Evolutionary conservation across 2,113 vertebrate genomes (phyloP).

Genomic region (Aegithalos caudatus): DNA sequence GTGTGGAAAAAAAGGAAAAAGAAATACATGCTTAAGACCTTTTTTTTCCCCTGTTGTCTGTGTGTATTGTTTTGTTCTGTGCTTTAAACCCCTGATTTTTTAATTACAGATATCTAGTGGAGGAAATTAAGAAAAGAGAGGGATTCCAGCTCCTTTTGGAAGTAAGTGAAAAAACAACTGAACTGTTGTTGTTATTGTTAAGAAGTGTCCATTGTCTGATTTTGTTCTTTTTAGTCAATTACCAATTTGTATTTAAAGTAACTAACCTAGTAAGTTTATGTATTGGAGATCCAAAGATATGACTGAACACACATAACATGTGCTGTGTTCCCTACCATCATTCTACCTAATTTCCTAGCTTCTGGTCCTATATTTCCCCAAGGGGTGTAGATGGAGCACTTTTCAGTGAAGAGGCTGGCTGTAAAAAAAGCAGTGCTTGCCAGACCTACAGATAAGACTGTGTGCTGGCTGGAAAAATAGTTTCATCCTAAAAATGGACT

Average conservation of each 20-base stretch:
- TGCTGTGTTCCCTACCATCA: not conserved
- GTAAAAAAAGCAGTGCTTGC: not conserved
- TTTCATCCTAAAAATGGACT: not conserved
- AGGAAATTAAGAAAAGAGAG: slow-evolving; percentile 80
- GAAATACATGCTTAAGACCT: not conserved
- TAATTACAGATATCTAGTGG: slow-evolving; percentile 75
- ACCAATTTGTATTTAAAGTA: not conserved
- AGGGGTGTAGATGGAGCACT: not conserved
- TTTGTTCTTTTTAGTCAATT: not conserved
- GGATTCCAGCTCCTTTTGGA: slow-evolving; percentile 80
- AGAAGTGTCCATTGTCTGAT: not conserved
- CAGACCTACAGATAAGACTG: not conserved
- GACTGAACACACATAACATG: not conserved
- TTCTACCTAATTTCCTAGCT: not conserved
- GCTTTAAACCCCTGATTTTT: slow-evolving; percentile 4
- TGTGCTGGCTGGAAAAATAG: not conserved
- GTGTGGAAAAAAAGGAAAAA: not conserved
- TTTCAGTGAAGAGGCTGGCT: not conserved
- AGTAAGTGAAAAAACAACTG: slow-evolving; percentile 53
- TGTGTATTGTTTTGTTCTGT: not conserved
- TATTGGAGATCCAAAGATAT: not conserved
- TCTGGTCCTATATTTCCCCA: not conserved
- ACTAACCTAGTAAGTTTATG: not conserved
- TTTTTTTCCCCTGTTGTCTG: not conserved
- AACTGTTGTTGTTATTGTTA: not conserved